These are phyloP conservation scores for Apamea epomidion DNA, from an alignment of 2,888 invertebrate species.

Conservation along the genomic window DNA sequence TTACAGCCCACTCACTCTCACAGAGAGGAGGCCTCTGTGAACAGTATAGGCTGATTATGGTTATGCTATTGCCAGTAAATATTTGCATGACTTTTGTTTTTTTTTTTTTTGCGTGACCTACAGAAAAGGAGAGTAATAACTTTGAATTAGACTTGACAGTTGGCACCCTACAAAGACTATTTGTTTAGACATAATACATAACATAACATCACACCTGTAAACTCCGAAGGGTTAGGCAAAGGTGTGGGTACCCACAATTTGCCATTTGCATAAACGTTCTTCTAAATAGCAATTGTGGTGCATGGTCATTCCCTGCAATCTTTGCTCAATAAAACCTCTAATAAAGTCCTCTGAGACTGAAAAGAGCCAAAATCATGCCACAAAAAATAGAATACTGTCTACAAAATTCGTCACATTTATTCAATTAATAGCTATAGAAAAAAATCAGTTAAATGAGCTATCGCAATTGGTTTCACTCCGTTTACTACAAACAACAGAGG, in stretches of 20 bases:
- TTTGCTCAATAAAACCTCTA: neutral
- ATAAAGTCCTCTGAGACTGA: neutral
- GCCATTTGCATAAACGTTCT: neutral
- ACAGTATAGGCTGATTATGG: too few relatives aligned
- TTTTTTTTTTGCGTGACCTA: too few relatives aligned
- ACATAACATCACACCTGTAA: neutral
- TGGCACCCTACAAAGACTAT: neutral
- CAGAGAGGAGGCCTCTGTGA: too few relatives aligned
- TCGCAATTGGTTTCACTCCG: constrained; percentile 65
- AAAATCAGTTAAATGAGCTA: constrained; percentile 41
- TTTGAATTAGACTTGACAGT: neutral
- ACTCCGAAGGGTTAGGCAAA: neutral
- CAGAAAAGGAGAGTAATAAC: neutral
- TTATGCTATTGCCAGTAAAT: too few relatives aligned
- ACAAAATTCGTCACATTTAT: constrained; percentile 44
- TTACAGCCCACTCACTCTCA: too few relatives aligned
- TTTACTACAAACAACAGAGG: constrained; percentile 57
- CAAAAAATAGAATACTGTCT: constrained; percentile 12
- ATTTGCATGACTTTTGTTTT: neutral
- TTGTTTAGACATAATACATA: neutral
- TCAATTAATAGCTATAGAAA: constrained; percentile 32
- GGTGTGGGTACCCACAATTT: neutral
- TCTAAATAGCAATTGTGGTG: neutral
- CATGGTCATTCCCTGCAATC: neutral
- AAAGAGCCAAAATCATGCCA: neutral